Base-by-base conservation (phyloP, 1,140 invertebrate species). In the Drosophila triauraria region DNA sequence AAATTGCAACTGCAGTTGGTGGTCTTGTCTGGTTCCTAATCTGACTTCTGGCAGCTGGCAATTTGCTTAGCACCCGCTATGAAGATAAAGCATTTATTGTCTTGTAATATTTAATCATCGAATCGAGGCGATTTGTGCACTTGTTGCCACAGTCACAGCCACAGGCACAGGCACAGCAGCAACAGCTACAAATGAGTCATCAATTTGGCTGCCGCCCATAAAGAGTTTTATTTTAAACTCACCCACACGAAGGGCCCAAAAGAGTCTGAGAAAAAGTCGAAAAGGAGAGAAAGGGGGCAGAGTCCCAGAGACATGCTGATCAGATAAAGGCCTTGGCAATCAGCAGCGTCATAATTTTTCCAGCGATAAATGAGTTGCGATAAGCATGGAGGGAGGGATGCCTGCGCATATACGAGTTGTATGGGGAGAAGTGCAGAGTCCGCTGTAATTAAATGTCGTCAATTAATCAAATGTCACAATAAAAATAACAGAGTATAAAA, bases 381-480 rank as follows among this genome's bases (percentile, higher is more conserved):
- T 92, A 92, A 88, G 84, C 82, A 38, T 17, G 58, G 42, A 61
- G 64, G 13, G 38, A 57, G 42, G 42, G 57, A 56, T 40, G n/a
- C 25, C 6, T n/a, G 12, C 32, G 6, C 3, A 17, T 9, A 17
- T 20, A 20, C 42, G 57, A 68, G 38, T 60, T 32, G n/a, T 23
- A 17, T 40, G 35, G 38, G 38, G 57, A 44, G 32, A 54, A 47
- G 58, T 35, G 62, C 56, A 57, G 60, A 56, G 63, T 50, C 64
- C 74, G 72, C 61, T 90, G 86, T 92, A 92, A 92, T 92, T 92
- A 92, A 92, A 92, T 92, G 91, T 92, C 91, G 81, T 88, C 91
- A 92, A 92, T 92, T 92, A 92, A 92, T 92, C 91, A 92, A 92
- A 92, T 92, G 87, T 90, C 85, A 91, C 86, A 91, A 91, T 91